Conservation (phyloP, 2,113 vertebrate species). For the Pao palembangensis region DNA sequence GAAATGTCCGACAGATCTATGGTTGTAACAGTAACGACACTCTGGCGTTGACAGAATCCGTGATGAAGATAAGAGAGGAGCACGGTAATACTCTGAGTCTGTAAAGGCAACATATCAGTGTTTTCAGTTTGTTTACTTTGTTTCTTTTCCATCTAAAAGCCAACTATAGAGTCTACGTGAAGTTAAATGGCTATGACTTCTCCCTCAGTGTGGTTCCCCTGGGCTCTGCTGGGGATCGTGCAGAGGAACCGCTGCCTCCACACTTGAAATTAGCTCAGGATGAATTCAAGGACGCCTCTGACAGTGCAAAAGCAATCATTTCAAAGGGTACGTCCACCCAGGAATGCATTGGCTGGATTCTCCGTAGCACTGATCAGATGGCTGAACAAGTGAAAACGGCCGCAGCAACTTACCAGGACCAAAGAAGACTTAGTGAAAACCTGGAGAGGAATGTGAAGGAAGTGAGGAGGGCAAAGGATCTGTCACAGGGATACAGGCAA, state of each 20-base stretch:
- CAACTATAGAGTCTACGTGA: conserved; percentile 55
- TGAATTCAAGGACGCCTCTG: conserved; percentile 56
- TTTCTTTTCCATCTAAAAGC: conserved; percentile 39
- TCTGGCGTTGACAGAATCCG: conserved; percentile 54
- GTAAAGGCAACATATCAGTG: background rate
- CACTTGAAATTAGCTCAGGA: conserved; percentile 57
- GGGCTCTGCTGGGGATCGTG: conserved; percentile 17
- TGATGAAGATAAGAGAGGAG: conserved; percentile 53
- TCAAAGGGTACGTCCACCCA: conserved; percentile 49
- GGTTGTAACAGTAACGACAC: conserved; percentile 24
- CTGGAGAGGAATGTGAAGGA: conserved; percentile 68
- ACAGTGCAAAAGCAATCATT: conserved; percentile 54
- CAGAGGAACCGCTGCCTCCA: conserved; percentile 39
- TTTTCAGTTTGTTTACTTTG: background rate
- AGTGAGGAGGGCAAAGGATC: conserved; percentile 61
- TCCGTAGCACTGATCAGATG: conserved; percentile 58
- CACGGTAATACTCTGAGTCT: conserved; percentile 40
- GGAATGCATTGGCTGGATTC: conserved; percentile 58
- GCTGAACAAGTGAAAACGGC: conserved; percentile 27
- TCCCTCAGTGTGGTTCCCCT: conserved; percentile 55
- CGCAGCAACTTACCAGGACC: conserved; percentile 62
- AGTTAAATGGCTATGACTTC: conserved; percentile 72
- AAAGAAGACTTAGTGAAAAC: conserved; percentile 49
- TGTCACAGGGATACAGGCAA: conserved; percentile 53
- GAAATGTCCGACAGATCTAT: conserved; percentile 46